Conservation (phyloP, 2,113 vertebrate species). For the Crotophaga sulcirostris region DNA sequence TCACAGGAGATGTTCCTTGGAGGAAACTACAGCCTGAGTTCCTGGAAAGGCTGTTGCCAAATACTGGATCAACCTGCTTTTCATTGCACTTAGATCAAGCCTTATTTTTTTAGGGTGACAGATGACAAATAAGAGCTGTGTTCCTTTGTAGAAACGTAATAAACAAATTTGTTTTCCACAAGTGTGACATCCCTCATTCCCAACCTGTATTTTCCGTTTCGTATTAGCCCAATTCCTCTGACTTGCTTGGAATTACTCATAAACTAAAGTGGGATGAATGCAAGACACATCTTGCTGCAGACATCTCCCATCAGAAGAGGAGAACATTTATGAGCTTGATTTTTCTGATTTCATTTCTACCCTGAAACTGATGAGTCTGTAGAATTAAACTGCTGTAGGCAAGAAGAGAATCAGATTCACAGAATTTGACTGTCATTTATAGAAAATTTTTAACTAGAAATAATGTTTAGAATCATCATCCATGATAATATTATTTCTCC, state of each 20-base stretch:
- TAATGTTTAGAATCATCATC: background rate
- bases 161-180: background rate
- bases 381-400: background rate
- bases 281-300: background rate
- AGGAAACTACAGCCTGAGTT: constrained; percentile 56
- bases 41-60: constrained; percentile 70
- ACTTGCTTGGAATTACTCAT: background rate
- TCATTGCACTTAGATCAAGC: constrained; percentile 60
- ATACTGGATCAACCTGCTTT: constrained; percentile 48
- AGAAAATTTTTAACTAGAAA: background rate
- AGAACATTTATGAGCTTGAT: background rate
- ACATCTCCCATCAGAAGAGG: background rate
- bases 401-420: background rate
- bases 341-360: background rate
- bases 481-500: background rate
- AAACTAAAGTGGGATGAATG: background rate
- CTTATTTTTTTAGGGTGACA: background rate
- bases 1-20: background rate
- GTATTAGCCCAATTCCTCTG: background rate
- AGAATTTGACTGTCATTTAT: background rate
- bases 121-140: background rate
- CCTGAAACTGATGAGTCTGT: background rate
- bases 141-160: background rate
- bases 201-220: background rate
- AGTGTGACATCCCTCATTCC: fast-evolving